Evolutionary conservation across 1,140 invertebrate genomes (phyloP).

Genomic region (Cecropterus lyciades): DNA sequence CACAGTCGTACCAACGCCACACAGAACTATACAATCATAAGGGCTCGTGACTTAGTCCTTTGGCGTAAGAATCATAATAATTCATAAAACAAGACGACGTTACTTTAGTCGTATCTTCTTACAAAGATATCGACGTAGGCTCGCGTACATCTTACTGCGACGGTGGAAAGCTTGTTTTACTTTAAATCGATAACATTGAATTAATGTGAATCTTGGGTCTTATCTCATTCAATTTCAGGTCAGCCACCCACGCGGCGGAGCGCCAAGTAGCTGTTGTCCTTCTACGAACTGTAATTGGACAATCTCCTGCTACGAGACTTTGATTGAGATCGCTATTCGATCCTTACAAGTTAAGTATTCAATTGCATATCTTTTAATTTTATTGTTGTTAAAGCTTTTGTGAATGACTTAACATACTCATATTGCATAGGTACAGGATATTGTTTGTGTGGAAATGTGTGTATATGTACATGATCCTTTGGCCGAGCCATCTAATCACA

Average conservation of each 20-base stretch:
- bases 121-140: background rate
- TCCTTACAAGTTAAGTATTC: background rate
- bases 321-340: background rate
- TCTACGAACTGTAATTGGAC: conserved; percentile 27
- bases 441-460: no score
- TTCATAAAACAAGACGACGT: background rate
- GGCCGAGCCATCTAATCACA: no score
- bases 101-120: background rate
- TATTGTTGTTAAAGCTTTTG: background rate
- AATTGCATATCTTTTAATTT: background rate
- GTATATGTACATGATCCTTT: no score
- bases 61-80: background rate
- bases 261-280: conserved; percentile 22
- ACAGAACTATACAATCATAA: no score
- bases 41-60: no score
- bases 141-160: background rate
- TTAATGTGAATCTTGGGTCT: background rate
- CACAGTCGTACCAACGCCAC: no score
- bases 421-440: no score
- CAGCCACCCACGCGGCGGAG: conserved; percentile 1
- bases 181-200: background rate
- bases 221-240: conserved; percentile 6
- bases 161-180: background rate
- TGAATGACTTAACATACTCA: background rate
- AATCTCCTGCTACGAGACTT: conserved; percentile 12